Conservation (phyloP, 2,888 invertebrate species). For the Chydorus sphaericus region DNA sequence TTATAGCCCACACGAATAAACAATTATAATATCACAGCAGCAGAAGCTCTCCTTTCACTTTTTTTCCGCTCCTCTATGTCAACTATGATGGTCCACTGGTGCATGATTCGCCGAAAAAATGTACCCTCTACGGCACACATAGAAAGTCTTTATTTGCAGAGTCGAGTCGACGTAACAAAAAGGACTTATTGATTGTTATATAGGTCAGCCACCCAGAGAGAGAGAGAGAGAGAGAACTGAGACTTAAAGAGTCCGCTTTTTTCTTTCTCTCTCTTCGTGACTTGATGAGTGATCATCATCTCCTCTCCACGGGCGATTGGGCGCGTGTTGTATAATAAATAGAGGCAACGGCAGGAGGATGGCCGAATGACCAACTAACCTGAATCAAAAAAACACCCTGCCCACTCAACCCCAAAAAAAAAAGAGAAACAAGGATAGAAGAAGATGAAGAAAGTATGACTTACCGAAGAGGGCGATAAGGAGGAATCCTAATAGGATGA, state of each 20-base stretch:
- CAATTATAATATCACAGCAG: too few species aligned
- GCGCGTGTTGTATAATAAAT: not conserved
- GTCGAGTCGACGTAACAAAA: too few species aligned
- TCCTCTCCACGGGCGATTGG: not conserved
- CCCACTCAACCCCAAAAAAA: not conserved
- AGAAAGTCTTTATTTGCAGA: too few species aligned
- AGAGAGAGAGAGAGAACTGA: not conserved
- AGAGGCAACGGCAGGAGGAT: not conserved
- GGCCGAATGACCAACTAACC: slow-evolving; percentile 13
- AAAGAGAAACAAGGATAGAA: not conserved
- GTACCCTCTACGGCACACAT: too few species aligned
- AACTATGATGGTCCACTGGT: too few species aligned
- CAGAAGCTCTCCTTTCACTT: too few species aligned
- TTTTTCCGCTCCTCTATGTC: too few species aligned
- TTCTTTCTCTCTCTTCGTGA: not conserved
- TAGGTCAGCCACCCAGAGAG: not conserved
- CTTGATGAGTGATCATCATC: not conserved
- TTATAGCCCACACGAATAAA: too few species aligned
- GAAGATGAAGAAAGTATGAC: not conserved
- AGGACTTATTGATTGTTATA: too few species aligned
- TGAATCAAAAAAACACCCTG: not conserved
- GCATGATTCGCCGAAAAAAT: too few species aligned
- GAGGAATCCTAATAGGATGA: too few species aligned
- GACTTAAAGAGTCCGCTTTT: not conserved
- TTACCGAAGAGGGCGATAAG: too few species aligned